These are phyloP conservation scores for Apamea anceps DNA, from an alignment of 2,888 invertebrate genomes.

Conservation along the genomic window DNA sequence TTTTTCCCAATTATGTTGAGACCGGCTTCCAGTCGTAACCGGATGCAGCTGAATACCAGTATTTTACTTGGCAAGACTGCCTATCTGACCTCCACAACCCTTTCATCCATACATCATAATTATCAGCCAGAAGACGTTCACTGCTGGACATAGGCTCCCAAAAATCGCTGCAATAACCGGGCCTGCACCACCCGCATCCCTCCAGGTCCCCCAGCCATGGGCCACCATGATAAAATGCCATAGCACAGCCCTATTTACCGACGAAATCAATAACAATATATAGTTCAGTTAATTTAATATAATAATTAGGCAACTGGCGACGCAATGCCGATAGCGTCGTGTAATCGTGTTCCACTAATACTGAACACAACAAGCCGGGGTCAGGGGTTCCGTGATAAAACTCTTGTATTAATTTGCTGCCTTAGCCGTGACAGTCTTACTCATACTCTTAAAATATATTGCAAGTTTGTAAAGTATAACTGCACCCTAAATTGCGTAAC, in stretches of 20 bases:
- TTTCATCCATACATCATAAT: not conserved
- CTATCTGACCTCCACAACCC: not conserved
- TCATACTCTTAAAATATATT: conserved; percentile 34
- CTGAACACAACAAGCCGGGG: conserved; percentile 78
- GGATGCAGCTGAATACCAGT: not conserved
- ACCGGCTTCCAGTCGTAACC: not conserved
- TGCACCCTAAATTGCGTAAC: no score
- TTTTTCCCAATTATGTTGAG: not conserved
- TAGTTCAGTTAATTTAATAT: conserved; percentile 62
- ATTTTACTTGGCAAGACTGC: not conserved
- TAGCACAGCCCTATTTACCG: conserved; percentile 34
- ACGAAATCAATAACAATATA: conserved; percentile 60
- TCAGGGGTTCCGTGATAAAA: conserved; percentile 79
- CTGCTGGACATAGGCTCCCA: no score
- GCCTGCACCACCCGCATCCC: not conserved
- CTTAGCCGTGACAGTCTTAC: conserved; percentile 56
- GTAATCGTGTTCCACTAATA: conserved; percentile 75
- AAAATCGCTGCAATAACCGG: no score
- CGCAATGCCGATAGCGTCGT: conserved; percentile 69
- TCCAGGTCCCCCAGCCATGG: not conserved
- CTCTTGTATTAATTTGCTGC: conserved; percentile 83
- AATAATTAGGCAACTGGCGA: conserved; percentile 69
- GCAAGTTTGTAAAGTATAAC: not conserved
- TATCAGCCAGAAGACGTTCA: not conserved
- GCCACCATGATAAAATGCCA: not conserved